Conservation (phyloP, 2,797 vertebrate genomes). For the Mustela erminea region DNA sequence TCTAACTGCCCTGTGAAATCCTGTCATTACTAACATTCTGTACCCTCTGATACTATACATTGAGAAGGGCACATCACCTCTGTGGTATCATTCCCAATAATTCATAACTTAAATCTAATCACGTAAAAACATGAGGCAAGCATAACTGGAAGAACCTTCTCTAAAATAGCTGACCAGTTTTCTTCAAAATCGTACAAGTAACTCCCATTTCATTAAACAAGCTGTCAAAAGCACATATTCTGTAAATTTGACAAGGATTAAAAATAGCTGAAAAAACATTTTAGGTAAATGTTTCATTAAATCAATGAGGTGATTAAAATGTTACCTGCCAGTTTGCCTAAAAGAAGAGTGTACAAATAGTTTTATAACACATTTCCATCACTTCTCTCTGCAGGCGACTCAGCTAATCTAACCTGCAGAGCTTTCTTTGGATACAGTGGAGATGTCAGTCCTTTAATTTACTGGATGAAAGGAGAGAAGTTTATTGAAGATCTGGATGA, state of each 20-base stretch:
- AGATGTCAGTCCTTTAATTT: slow-evolving; percentile 96
- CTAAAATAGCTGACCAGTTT: not conserved
- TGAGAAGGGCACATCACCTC: not conserved
- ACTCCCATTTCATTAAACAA: slow-evolving; percentile 59
- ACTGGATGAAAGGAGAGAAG: slow-evolving; percentile 99
- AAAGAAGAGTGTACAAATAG: slow-evolving; percentile 44
- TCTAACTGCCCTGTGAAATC: not conserved
- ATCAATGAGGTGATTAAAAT: slow-evolving; percentile 64
- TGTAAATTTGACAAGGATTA: slow-evolving; percentile 33
- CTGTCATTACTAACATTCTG: not conserved
- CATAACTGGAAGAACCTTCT: not conserved
- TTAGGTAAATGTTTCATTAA: slow-evolving; percentile 37
- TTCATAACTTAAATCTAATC: slow-evolving; percentile 24
- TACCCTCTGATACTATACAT: not conserved
- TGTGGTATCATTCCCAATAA: not conserved
- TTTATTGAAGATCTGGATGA: slow-evolving; percentile 99
- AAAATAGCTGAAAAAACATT: slow-evolving; percentile 55
- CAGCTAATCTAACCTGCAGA: slow-evolving; percentile 97
- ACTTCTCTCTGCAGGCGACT: slow-evolving; percentile 90
- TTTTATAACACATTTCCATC: slow-evolving; percentile 74
- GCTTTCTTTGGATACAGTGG: slow-evolving; percentile 98
- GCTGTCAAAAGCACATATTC: not conserved
- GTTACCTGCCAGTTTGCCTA: slow-evolving; percentile 57
- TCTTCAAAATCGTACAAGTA: slow-evolving; percentile 44
- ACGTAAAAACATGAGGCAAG: slow-evolving; percentile 35